Evolutionary conservation across 1,140 invertebrate species (phyloP).

Genomic region (Eueides isabella): DNA sequence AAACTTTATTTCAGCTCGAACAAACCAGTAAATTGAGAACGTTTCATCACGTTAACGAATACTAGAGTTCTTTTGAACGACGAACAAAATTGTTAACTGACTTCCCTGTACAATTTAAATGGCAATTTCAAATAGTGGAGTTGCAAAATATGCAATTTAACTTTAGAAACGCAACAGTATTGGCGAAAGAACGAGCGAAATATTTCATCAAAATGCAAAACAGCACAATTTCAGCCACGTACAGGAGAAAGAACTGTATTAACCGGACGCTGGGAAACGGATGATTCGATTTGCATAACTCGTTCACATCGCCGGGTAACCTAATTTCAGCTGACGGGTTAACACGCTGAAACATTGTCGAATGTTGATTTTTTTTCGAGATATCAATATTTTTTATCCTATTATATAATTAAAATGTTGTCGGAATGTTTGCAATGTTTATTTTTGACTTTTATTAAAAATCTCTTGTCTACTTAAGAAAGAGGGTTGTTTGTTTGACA

Average conservation of each 20-base stretch:
- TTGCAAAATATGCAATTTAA: constrained; percentile 36
- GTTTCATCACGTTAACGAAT: constrained; percentile 9
- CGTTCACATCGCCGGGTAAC: constrained; percentile 63
- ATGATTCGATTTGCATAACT: constrained; percentile 77
- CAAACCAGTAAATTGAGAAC: not conserved
- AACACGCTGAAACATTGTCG: constrained; percentile 45
- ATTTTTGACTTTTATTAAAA: not conserved
- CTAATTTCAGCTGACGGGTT: constrained; percentile 61
- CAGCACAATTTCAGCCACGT: constrained; percentile 60
- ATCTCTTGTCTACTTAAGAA: not conserved
- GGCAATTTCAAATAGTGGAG: constrained; percentile 24
- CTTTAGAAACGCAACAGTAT: constrained; percentile 47
- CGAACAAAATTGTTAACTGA: not conserved
- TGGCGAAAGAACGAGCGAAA: constrained; percentile 54
- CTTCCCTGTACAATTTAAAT: constrained; percentile 20
- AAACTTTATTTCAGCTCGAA: not conserved
- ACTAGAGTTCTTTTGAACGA: constrained; percentile 6
- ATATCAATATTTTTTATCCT: not conserved
- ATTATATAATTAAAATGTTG: not conserved
- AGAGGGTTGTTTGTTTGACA: too few species aligned
- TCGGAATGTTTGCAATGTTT: not conserved
- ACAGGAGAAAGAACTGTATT: constrained; percentile 69
- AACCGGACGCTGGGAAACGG: constrained; percentile 71
- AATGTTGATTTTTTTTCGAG: constrained; percentile 26
- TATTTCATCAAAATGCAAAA: constrained; percentile 76